Conservation (phyloP, 2,113 vertebrate species). For the Semnornis frantzii region DNA sequence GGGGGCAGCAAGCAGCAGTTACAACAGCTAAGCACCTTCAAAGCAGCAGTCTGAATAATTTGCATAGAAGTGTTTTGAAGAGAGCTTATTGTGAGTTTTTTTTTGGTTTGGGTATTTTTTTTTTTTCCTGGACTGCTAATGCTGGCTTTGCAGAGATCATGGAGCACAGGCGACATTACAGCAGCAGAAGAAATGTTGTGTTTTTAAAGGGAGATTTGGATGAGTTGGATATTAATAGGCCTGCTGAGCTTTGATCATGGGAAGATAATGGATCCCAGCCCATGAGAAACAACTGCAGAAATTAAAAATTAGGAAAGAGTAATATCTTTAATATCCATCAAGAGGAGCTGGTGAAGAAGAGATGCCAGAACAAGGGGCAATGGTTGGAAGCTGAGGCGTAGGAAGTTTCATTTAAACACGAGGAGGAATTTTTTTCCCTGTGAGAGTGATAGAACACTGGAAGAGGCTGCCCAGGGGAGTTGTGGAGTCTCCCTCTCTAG, state of each 20-base stretch:
- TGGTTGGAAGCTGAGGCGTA: no score
- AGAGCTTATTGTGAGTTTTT: not conserved
- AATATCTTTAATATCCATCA: not conserved
- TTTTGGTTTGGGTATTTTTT: no score
- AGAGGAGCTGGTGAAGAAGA: not conserved
- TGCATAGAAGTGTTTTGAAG: not conserved
- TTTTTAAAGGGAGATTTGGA: not conserved
- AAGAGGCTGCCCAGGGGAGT: no score
- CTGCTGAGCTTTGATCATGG: not conserved
- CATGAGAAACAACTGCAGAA: not conserved
- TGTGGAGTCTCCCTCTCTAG: no score
- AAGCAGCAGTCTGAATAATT: conserved; percentile 2
- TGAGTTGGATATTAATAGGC: not conserved
- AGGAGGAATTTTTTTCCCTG: no score
- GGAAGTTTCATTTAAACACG: no score
- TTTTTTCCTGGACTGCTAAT: not conserved
- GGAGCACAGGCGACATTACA: not conserved
- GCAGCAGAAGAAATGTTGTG: not conserved
- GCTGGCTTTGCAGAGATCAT: not conserved
- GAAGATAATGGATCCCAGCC: conserved; percentile 3
- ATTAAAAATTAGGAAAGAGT: not conserved
- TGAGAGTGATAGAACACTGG: no score
- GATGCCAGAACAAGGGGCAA: no score
- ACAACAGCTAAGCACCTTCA: not conserved
- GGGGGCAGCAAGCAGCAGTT: not conserved